Evolutionary conservation across 2,888 invertebrate species (phyloP).

Genomic region (Heliconius cydno): DNA sequence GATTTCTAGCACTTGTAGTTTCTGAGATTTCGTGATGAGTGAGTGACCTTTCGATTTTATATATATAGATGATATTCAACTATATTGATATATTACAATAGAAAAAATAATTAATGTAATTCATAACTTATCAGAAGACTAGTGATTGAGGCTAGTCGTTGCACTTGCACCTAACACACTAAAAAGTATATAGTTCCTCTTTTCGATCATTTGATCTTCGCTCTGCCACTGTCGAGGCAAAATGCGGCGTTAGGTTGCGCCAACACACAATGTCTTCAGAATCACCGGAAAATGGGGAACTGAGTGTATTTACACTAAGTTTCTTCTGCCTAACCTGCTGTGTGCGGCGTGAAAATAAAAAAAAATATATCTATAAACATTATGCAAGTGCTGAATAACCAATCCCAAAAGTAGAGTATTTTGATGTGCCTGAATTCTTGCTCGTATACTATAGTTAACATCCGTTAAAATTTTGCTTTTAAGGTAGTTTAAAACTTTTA

Average conservation of each 20-base stretch:
- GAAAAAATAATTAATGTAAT: too few species aligned
- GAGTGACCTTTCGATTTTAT: too few species aligned
- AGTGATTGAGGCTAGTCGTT: too few species aligned
- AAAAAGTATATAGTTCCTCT: too few species aligned
- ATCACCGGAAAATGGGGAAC: background rate
- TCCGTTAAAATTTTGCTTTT: conserved; percentile 39
- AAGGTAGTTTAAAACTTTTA: conserved; percentile 75
- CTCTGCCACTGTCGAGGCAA: background rate
- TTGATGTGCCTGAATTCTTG: background rate
- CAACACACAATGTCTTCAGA: background rate
- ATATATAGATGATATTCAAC: too few species aligned
- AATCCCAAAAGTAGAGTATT: background rate
- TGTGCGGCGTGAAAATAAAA: background rate
- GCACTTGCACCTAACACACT: too few species aligned
- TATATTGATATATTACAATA: too few species aligned
- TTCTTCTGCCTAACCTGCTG: background rate
- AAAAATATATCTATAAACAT: background rate
- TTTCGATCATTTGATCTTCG: too few species aligned
- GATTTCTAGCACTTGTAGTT: too few species aligned
- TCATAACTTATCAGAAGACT: too few species aligned
- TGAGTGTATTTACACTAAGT: background rate
- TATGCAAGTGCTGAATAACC: background rate
- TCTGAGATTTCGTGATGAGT: too few species aligned
- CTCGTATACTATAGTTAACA: conserved; percentile 35
- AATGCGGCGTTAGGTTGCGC: background rate